phyloP scores from a whole-genome alignment of 1,140 invertebrate species.

The Phenacoccus solenopsis region DNA sequence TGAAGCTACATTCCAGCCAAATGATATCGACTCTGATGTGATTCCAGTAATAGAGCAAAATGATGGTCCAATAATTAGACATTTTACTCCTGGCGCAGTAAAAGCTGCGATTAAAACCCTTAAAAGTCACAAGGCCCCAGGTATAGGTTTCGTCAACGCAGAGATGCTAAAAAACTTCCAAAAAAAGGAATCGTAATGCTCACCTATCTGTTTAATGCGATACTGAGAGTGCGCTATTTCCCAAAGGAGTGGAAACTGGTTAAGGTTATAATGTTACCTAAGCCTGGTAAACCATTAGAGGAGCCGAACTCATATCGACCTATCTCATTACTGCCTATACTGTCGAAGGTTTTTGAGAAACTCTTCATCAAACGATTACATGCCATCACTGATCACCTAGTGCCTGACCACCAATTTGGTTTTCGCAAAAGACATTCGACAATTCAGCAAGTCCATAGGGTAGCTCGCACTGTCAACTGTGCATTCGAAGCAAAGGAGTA shows the following conservation, averaged over 20 bases:
- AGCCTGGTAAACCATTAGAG: conserved; percentile 29
- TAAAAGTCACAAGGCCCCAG: neutral
- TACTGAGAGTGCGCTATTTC: conserved; percentile 29
- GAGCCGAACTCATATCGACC: conserved; percentile 28
- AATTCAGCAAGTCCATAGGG: conserved; percentile 16
- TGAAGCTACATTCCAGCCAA: no score
- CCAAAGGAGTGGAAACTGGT: conserved; percentile 32
- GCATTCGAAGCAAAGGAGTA: conserved; percentile 21
- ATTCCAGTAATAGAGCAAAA: no score
- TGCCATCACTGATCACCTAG: no score
- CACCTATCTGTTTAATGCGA: conserved; percentile 27
- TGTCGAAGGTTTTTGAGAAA: conserved; percentile 22
- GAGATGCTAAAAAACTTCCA: conserved; percentile 30
- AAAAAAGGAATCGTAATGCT: conserved; percentile 27
- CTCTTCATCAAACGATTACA: neutral
- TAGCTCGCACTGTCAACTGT: neutral
- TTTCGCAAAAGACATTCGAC: neutral
- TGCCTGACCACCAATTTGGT: conserved; percentile 21
- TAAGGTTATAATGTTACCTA: conserved; percentile 30
- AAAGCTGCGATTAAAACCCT: neutral
- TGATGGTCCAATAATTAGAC: no score
- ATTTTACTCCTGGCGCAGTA: no score
- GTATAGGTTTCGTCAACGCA: conserved; percentile 29
- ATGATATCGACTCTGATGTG: no score
- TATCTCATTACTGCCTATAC: conserved; percentile 29